Base-by-base conservation (phyloP, 1,140 invertebrate genomes). In the Homarus americanus region DNA sequence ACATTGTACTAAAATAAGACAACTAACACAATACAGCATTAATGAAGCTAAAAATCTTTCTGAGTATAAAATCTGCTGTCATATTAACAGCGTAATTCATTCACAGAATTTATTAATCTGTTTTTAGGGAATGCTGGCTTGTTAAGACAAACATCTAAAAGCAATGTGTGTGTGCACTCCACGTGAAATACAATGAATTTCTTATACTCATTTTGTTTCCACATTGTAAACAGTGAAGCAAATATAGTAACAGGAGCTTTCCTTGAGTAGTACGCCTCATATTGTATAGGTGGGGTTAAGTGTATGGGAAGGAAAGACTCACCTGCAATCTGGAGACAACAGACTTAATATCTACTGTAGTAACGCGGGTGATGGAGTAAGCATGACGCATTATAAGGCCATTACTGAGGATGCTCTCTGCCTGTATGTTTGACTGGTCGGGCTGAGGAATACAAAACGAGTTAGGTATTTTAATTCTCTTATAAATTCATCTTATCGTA, bases 351-450 rank as follows among this genome's bases (percentile, higher is more conserved):
- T 98, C 97, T 36, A 98, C 97, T 93, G 97, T 95, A 94, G 97
- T 97, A 0, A 99, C 97, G 93, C 96, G 96, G 0, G 99, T 99
- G 82, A 99, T 97, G 93, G 98, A 98, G 94, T 96, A 96, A 1
- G 99, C 99, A 95, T 99, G 99, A 0, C 99, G 98, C 93, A 97
- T 96, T 85, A 99, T 97, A 1, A 99, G 95, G 0, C 99, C 98
- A 94, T 98, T 97, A 0, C 96, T 95, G 0, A 98, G 97, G 94
- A 98, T 96, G 10, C 97, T 97, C 95, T 99, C 99, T 12, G 97
- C 93, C 17, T 97, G 93, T n/a, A 98, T 95, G 93, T 96, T 96
- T 0, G 97, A 97, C 95, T 98, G 97, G 95, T 98, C 97, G 4
- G 97, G 97, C 96, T 99, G 93, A 66, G n/a, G 41, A 36, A 49